phyloP scores from a whole-genome alignment of 2,113 vertebrate species.

The Isurus oxyrinchus region DNA sequence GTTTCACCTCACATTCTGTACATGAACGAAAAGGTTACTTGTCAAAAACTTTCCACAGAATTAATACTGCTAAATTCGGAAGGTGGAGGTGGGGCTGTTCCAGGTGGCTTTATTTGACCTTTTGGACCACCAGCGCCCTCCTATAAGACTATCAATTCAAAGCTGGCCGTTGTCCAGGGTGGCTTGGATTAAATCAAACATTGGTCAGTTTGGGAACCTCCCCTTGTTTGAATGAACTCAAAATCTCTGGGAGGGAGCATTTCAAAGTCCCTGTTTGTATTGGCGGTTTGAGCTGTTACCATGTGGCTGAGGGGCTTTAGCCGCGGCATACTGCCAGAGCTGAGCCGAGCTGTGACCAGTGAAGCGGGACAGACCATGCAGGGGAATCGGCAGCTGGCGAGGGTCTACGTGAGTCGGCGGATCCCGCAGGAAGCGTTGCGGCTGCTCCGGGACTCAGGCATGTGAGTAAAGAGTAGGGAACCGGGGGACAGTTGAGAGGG shows the following conservation, averaged over 20 bases:
- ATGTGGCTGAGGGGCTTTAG: constrained; percentile 61
- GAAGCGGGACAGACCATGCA: neutral
- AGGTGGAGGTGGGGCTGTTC: neutral
- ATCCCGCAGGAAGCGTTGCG: constrained; percentile 69
- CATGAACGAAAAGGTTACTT: neutral
- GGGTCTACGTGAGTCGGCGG: constrained; percentile 70
- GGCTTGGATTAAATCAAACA: neutral
- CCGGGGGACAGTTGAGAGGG: neutral
- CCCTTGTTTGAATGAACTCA: constrained; percentile 36
- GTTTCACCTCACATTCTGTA: neutral
- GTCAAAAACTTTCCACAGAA: neutral
- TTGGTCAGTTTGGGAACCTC: constrained; percentile 40
- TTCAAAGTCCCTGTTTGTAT: constrained; percentile 40
- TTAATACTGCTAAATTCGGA: neutral
- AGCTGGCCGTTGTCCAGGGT: neutral
- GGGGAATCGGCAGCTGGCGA: constrained; percentile 53
- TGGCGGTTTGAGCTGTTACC: constrained; percentile 35
- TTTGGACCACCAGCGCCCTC: neutral
- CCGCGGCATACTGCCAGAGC: constrained; percentile 44
- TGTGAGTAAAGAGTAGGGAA: constrained; percentile 52
- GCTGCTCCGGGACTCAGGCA: constrained; percentile 54
- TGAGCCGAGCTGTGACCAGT: constrained; percentile 32
- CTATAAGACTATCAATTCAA: neutral
- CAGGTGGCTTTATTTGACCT: neutral
- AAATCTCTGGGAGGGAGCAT: neutral